phyloP scores from a whole-genome alignment of 2,113 vertebrate genomes.

The Motacilla alba region DNA sequence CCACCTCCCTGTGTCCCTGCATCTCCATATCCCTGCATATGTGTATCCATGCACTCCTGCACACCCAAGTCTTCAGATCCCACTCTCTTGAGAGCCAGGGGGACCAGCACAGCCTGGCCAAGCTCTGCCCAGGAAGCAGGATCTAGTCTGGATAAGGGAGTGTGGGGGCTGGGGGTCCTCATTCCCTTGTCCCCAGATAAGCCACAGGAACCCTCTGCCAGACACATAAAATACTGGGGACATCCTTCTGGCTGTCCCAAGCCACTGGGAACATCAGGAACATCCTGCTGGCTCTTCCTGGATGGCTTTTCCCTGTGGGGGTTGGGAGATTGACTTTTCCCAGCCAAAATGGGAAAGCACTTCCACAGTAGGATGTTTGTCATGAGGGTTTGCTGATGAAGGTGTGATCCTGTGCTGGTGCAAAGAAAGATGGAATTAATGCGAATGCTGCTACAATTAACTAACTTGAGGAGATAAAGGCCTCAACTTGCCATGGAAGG shows the following conservation, averaged over 20 bases:
- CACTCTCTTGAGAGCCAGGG: neutral
- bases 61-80: rapidly evolving
- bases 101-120: neutral
- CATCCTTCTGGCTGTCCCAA: neutral
- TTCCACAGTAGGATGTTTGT: neutral
- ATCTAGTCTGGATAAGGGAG: neutral
- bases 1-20: neutral
- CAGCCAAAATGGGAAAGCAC: neutral
- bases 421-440: neutral
- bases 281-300: neutral
- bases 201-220: neutral
- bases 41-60: neutral
- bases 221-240: neutral
- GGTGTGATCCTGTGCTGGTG: neutral
- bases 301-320: neutral
- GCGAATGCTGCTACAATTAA: neutral
- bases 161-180: neutral
- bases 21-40: too few species aligned
- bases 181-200: neutral
- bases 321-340: neutral
- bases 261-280: neutral
- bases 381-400: neutral
- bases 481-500: neutral
- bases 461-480: neutral
- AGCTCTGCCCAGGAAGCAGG: neutral